A percentile compares a stretch with the other conserved stretches of the same genome.
These are phyloP conservation scores for Craseonycteris thonglongyai DNA, from an alignment of 2,113 vertebrate species.

Conservation along the genomic window DNA sequence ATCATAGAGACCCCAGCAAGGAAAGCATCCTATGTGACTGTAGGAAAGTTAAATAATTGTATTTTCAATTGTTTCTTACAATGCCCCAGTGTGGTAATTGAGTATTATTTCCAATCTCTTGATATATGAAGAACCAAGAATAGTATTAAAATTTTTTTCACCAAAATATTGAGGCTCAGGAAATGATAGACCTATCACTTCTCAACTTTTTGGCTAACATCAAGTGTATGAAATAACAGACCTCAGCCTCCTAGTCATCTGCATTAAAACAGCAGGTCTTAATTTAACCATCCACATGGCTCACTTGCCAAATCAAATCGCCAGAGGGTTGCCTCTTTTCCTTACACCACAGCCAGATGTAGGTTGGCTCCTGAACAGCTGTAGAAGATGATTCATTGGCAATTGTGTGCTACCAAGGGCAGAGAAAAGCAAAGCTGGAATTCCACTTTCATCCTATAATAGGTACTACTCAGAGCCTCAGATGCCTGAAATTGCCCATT, in stretches of 20 bases:
- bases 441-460: accelerated
- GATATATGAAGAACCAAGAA: background rate
- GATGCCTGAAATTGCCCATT: background rate
- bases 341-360: background rate
- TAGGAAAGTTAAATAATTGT: constrained; percentile 6
- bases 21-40: background rate
- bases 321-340: background rate
- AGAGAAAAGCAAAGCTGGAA: background rate
- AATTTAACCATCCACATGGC: background rate
- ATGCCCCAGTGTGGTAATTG: background rate
- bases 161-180: background rate
- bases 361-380: background rate
- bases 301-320: background rate
- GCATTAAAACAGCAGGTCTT: background rate
- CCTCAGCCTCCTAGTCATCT: background rate
- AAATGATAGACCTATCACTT: background rate
- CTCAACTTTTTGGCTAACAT: too few species aligned
- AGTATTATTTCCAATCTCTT: constrained; percentile 9
- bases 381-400: background rate
- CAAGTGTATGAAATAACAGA: background rate
- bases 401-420: background rate
- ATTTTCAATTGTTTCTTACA: background rate
- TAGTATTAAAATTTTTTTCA: background rate
- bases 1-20: background rate
- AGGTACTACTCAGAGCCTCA: background rate